These are phyloP conservation scores for Antechinus stuartii DNA, from an alignment of 2,113 vertebrate genomes.

Conservation along the genomic window DNA sequence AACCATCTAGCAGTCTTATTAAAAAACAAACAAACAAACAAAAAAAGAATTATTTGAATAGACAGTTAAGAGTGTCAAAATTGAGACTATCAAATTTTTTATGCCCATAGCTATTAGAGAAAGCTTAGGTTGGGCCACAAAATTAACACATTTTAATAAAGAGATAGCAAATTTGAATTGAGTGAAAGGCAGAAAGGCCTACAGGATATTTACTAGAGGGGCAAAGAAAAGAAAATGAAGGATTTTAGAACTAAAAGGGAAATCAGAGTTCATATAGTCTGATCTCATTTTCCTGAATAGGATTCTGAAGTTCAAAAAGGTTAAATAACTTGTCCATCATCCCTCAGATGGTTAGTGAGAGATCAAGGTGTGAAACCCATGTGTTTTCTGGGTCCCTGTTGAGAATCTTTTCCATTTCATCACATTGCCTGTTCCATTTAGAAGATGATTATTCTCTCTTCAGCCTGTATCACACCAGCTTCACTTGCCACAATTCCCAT, in stretches of 20 bases:
- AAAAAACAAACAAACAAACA: too few species aligned
- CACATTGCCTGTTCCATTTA: background rate
- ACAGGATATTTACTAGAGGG: background rate
- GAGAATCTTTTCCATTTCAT: background rate
- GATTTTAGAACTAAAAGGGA: background rate
- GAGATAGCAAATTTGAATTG: slow-evolving; percentile 24
- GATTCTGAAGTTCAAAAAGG: background rate
- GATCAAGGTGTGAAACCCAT: background rate
- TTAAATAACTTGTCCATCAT: background rate
- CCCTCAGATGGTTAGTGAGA: background rate
- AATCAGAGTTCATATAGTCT: background rate
- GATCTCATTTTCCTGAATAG: background rate
- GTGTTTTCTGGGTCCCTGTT: background rate
- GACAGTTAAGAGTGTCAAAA: slow-evolving; percentile 44
- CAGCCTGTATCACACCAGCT: background rate
- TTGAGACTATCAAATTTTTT: slow-evolving; percentile 67
- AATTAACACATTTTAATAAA: slow-evolving; percentile 16
- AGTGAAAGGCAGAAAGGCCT: background rate
- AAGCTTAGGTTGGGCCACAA: slow-evolving; percentile 4
- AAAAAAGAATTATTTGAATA: slow-evolving; percentile 14
- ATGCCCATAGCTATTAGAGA: background rate
- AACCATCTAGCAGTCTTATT: background rate
- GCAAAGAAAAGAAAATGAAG: background rate
- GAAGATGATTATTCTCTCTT: slow-evolving; percentile 8
- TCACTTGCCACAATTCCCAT: background rate